Evolutionary conservation across 2,888 invertebrate genomes (phyloP), one percentile per base, ranked within the genome.

Genomic region (Agrilus cyanescens): DNA sequence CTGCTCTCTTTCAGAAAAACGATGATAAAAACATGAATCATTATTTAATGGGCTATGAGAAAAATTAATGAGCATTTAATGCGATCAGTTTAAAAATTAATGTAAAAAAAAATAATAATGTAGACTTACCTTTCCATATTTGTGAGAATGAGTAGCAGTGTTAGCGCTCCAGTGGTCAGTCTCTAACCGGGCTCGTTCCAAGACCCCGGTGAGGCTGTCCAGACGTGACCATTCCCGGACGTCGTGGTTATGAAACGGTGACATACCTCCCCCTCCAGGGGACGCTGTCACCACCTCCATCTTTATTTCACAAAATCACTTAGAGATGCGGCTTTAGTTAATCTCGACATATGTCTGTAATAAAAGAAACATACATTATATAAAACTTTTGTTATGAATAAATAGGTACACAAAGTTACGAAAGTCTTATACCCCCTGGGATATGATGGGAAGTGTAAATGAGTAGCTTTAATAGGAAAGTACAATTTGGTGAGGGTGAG

Each of bases 181-280:
- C 58, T 74, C 72, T 30, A 72, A 60, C 30, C 73, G 61, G 30
- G 73, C 73, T 49, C 69, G 63, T 57, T 74, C 73, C 53, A 72
- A 58, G 56, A 72, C 70, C 16, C 73, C 73, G 30, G 72, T 73
- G 50, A 73, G 60, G 51, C 67, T 65, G 58, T 73, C 72, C 48
- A 72, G 60, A 47, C 68, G 62, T 43, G 71, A 71, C 74, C 74
- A 74, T 56, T 74, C 73, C 54, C 69, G 67, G 49, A 73, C 71
- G 57, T 73, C 71, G 55, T 68, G 71, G 50, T 71, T 70, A 54
- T 70, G 69, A 54, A 69, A 70, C 13, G 71, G 70, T 36, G 60
- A 54, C 49, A 55, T 56, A 46, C 59, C 60, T 47, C 61, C 63
- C 36, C 58, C 57, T 36, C 53, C 50, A 30, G 63, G 60, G 45